phyloP scores from a whole-genome alignment of 2,113 vertebrate genomes.

The Pseudorhombus dupliciocellatus region DNA sequence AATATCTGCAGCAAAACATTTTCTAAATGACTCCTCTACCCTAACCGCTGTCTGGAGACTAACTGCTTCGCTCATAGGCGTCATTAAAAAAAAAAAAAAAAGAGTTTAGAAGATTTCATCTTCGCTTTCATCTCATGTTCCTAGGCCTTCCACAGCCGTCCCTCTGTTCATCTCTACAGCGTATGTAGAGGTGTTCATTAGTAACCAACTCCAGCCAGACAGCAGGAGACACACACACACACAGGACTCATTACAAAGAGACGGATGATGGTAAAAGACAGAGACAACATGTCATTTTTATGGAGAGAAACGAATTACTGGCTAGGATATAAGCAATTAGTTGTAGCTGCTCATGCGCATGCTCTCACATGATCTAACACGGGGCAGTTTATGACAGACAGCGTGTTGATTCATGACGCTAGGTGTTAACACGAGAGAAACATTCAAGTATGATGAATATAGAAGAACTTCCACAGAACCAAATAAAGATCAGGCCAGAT shows the following conservation, averaged over 20 bases:
- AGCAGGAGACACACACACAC: background rate
- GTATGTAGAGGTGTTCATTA: slow-evolving; percentile 65
- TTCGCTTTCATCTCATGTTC: slow-evolving; percentile 24
- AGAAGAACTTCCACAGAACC: too few relatives aligned
- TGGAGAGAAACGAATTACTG: slow-evolving; percentile 29
- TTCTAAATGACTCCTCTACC: background rate
- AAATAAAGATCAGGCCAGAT: too few relatives aligned
- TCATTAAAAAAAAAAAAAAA: slow-evolving; percentile 8
- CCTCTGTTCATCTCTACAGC: background rate
- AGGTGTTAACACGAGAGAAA: too few relatives aligned
- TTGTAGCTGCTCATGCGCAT: background rate
- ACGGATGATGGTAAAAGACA: background rate
- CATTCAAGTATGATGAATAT: too few relatives aligned
- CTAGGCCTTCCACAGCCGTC: background rate
- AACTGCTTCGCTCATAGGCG: background rate
- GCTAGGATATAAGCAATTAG: background rate
- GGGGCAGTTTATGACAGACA: too few relatives aligned
- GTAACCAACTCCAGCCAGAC: slow-evolving; percentile 22
- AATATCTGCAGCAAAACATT: slow-evolving; percentile 10
- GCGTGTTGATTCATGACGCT: too few relatives aligned
- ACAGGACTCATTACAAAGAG: background rate
- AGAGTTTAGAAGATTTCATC: background rate
- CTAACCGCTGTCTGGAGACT: slow-evolving; percentile 9
- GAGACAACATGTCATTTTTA: slow-evolving; percentile 10
- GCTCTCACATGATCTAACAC: too few relatives aligned